These are phyloP conservation scores for Sarcophaga peregrina DNA, from an alignment of 1,140 invertebrate genomes.

Conservation along the genomic window DNA sequence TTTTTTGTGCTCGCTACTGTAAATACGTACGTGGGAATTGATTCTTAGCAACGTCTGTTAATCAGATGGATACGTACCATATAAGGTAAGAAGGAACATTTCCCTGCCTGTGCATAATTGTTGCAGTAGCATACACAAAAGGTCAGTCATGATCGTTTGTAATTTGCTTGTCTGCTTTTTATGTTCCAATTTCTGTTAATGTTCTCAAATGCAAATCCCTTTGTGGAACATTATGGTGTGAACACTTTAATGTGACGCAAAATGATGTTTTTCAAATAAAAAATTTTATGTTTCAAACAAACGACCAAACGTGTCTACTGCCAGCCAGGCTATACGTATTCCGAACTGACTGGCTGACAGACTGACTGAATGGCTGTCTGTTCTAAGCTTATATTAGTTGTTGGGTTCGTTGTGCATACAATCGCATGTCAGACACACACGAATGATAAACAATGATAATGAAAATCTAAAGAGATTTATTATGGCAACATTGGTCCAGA, in stretches of 20 bases:
- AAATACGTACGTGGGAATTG: too few relatives aligned
- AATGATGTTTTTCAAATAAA: slow-evolving; percentile 37
- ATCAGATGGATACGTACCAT: too few relatives aligned
- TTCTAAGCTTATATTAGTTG: background rate
- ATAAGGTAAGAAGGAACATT: background rate
- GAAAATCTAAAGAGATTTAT: slow-evolving; percentile 45
- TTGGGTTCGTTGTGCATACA: background rate
- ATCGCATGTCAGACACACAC: slow-evolving; percentile 44
- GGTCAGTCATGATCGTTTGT: background rate
- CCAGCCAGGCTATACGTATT: too few relatives aligned
- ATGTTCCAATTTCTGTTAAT: too few relatives aligned
- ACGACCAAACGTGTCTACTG: too few relatives aligned
- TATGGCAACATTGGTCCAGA: slow-evolving; percentile 43
- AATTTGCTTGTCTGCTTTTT: too few relatives aligned
- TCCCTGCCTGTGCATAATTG: background rate
- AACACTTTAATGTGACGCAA: slow-evolving; percentile 39
- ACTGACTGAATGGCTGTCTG: background rate
- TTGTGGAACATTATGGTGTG: slow-evolving; percentile 31
- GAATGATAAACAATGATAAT: slow-evolving; percentile 44
- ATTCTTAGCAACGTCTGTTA: too few relatives aligned
- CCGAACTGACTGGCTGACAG: background rate
- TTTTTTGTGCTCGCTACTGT: too few relatives aligned
- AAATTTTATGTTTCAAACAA: background rate
- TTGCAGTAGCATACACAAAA: background rate
- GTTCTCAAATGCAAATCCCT: background rate